These are phyloP conservation scores for Butorides virescens DNA, from an alignment of 2,113 vertebrate genomes.

Conservation along the genomic window DNA sequence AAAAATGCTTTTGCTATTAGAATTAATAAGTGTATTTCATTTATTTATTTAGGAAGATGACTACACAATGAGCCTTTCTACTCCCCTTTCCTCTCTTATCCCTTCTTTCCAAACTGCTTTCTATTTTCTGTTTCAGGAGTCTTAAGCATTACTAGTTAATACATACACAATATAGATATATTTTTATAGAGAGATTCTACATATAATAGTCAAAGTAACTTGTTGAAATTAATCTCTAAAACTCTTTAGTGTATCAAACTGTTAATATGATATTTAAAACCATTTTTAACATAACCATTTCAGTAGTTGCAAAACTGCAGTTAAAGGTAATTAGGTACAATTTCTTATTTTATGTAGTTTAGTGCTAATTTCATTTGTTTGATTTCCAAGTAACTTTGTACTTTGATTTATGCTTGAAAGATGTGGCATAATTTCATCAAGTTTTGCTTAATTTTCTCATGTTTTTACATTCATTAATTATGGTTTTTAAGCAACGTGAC, in stretches of 20 bases:
- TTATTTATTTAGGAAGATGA: background rate
- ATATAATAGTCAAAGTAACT: background rate
- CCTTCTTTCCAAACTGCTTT: background rate
- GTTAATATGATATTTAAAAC: background rate
- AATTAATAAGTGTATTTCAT: background rate
- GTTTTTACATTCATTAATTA: background rate
- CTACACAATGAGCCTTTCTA: background rate
- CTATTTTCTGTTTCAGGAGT: background rate
- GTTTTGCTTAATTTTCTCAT: background rate
- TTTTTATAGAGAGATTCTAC: background rate
- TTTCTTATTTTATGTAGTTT: background rate
- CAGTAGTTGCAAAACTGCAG: background rate
- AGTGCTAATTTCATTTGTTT: background rate
- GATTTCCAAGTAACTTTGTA: background rate
- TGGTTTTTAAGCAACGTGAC: accelerated
- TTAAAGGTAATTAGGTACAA: background rate
- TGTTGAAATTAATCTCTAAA: background rate
- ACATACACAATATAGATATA: background rate
- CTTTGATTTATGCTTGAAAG: background rate
- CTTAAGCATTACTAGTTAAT: background rate
- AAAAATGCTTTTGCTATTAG: background rate
- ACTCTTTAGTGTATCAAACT: background rate
- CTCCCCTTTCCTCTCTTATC: background rate
- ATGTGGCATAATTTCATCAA: background rate
- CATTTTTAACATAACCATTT: background rate